phyloP scores from a whole-genome alignment of 1,140 invertebrate genomes.

The Trissolcus basalis region DNA sequence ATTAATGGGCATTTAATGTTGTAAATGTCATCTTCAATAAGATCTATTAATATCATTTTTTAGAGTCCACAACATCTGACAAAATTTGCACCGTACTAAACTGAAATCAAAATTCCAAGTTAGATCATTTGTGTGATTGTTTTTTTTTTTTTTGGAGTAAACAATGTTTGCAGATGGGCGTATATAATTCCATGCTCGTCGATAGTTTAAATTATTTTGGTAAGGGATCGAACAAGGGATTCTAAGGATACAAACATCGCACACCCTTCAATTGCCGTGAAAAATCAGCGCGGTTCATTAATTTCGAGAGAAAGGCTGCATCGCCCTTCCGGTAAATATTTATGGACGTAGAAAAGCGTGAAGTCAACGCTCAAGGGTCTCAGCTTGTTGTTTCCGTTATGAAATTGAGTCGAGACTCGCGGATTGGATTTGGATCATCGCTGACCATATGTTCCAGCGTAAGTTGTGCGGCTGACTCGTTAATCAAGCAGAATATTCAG shows the following conservation, averaged over 20 bases:
- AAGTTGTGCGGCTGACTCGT: slow-evolving; percentile 23
- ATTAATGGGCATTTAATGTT: neutral
- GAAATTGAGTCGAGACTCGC: slow-evolving; percentile 35
- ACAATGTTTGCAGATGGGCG: neutral
- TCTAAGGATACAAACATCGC: slow-evolving; percentile 61
- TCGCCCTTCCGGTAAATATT: slow-evolving; percentile 66
- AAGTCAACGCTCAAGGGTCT: slow-evolving; percentile 43
- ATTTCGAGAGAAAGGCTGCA: slow-evolving; percentile 66
- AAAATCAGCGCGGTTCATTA: slow-evolving; percentile 74
- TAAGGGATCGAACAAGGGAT: slow-evolving; percentile 12
- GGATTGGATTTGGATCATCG: slow-evolving; percentile 6
- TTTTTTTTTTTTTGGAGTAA: neutral
- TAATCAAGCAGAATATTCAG: slow-evolving; percentile 26
- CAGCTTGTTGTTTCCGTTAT: slow-evolving; percentile 9
- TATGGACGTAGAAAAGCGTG: slow-evolving; percentile 65
- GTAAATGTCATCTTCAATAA: neutral
- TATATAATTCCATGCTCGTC: slow-evolving; percentile 3
- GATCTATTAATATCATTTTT: too few species aligned
- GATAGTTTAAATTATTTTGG: slow-evolving; percentile 13
- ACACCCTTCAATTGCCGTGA: slow-evolving; percentile 59
- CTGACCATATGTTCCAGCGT: slow-evolving; percentile 22
- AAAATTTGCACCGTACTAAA: too few species aligned
- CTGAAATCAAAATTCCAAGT: too few species aligned
- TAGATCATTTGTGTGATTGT: too few species aligned
- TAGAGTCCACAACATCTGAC: too few species aligned